Percentiles rank a stretch among this genome's conserved stretches.
These are phyloP conservation scores for Syngnathus rostellatus DNA, from an alignment of 2,797 vertebrate genomes.

Conservation along the genomic window DNA sequence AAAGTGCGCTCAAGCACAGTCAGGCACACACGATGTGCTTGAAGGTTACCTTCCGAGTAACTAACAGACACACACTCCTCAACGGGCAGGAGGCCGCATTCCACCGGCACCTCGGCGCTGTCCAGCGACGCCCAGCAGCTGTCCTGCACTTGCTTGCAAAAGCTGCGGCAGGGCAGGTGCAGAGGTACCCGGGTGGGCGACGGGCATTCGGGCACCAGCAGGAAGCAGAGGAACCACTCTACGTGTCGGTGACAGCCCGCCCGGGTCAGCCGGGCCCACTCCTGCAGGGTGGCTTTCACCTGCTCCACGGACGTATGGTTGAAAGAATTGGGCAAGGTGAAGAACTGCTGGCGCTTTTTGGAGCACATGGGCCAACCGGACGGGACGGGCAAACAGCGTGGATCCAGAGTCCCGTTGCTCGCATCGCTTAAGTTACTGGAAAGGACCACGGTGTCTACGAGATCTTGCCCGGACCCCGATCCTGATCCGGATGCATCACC, in stretches of 20 bases:
- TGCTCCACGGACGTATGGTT: constrained; percentile 67
- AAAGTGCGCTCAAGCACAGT: neutral
- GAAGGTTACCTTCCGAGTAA: constrained; percentile 80
- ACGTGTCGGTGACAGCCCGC: constrained; percentile 73
- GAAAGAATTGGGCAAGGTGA: constrained; percentile 77
- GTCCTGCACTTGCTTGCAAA: constrained; percentile 79
- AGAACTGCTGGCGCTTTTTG: constrained; percentile 38
- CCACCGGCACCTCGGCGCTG: constrained; percentile 66
- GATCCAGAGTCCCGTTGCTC: neutral
- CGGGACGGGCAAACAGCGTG: constrained; percentile 61
- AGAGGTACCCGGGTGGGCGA: neutral
- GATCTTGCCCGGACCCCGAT: constrained; percentile 5
- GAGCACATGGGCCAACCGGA: constrained; percentile 68
- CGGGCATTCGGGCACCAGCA: constrained; percentile 73
- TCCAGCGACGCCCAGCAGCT: constrained; percentile 76
- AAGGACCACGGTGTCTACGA: constrained; percentile 8
- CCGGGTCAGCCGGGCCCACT: constrained; percentile 73
- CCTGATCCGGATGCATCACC: constrained; percentile 19
- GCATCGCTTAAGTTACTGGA: neutral
- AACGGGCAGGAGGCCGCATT: constrained; percentile 74
- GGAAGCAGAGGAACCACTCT: constrained; percentile 84
- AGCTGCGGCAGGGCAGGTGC: constrained; percentile 74
- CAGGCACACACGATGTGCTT: constrained; percentile 41
- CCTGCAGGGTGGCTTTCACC: constrained; percentile 56
- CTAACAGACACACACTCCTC: constrained; percentile 71